Evolutionary conservation across 2,113 vertebrate species (phyloP), one percentile per base, ranked within the genome.

Genomic region (Mugil cephalus): DNA sequence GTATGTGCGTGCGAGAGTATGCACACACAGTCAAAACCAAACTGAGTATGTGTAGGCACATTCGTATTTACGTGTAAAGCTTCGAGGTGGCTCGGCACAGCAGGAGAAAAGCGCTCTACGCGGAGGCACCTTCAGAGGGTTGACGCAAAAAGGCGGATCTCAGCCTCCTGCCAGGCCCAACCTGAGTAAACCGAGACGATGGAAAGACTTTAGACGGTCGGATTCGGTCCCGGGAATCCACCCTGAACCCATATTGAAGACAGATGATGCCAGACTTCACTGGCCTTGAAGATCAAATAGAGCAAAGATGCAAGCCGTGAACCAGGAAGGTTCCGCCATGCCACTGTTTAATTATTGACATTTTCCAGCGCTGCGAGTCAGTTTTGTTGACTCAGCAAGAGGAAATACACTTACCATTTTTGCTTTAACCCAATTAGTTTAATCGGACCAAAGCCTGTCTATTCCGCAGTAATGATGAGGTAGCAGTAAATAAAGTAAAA

Each of bases 311-410:
- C 91, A 91, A 90, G 88, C 91, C 87, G 91, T 80, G 90, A 91
- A 88, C 68, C 83, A 71, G 88, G 80, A 88, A 76, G 55, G 63
- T 83, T 83, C 74, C 63, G 79, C 82, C 69, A 75, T 77, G 80
- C 86, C 69, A 68, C 69, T 86, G 83, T 92, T 93, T 90, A 90
- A 93, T 93, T 93, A 93, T 93, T 90, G 89, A 91, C 91, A 87
- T 88, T 83, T 30, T 87, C 74, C 71, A 84, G 81, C 8, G 9
- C 77, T 81, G 76, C 38, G 47, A 88, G 86, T 89, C 66, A 68
- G 86, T 92, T 83, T 79, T 77, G 89, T 87, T 72, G 83, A 87
- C 83, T 92, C 90, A 88, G 90, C 91, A 84, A 87, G 70, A 75
- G 77, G 66, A 82, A 73, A 80, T 59, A 83, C 62, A 62, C 63